Percentiles rank a stretch among this genome's conserved stretches.
Evolutionary conservation across 2,888 invertebrate species (phyloP).

Genomic region (Palloptera scutellata): DNA sequence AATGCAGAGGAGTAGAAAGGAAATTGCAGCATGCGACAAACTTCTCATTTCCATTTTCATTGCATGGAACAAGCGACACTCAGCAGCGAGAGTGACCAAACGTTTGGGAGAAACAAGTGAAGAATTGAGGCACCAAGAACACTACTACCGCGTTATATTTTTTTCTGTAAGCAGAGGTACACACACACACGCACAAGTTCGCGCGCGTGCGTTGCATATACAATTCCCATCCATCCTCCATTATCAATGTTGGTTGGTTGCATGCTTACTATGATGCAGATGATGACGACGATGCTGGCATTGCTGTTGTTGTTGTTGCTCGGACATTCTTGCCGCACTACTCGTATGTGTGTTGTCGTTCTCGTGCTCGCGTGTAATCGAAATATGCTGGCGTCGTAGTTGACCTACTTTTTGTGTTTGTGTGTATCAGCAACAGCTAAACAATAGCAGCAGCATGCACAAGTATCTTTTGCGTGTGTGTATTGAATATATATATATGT

Average conservation of each 20-base stretch:
- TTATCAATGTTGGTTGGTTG: not conserved
- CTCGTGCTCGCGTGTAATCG: not conserved
- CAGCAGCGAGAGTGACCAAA: no score
- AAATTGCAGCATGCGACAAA: no score
- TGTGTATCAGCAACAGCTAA: not conserved
- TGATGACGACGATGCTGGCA: not conserved
- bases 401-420: not conserved
- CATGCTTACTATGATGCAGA: not conserved
- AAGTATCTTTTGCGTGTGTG: constrained; percentile 1
- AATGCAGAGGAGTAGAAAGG: no score
- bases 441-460: no score
- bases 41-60: no score
- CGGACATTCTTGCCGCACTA: not conserved
- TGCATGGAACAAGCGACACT: no score
- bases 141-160: no score
- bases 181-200: not conserved
- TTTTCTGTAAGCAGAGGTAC: no score
- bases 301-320: not conserved
- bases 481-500: constrained; percentile 2
- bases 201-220: not conserved
- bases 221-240: not conserved
- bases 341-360: not conserved
- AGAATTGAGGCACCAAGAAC: no score
- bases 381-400: not conserved
- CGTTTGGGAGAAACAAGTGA: no score